Conservation (phyloP, 2,113 vertebrate genomes). For the Uria aalge region DNA sequence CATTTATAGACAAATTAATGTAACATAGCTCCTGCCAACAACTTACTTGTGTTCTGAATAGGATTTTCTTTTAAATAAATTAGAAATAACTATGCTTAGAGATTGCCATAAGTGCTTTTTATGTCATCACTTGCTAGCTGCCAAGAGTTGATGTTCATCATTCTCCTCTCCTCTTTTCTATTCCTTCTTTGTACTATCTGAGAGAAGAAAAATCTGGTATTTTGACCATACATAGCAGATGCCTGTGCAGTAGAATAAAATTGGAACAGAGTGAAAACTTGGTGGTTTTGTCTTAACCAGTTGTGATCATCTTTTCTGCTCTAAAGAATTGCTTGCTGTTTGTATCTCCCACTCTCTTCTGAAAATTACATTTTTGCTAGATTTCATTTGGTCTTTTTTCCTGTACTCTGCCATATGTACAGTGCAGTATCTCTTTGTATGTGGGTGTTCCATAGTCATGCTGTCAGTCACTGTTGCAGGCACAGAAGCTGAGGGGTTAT, state of each 20-base stretch:
- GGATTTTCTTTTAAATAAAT: slow-evolving; percentile 37
- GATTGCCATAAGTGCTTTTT: slow-evolving; percentile 31
- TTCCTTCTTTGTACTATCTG: neutral
- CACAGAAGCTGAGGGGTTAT: neutral
- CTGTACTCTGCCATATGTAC: neutral
- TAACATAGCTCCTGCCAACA: slow-evolving; percentile 4
- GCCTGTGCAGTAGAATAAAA: slow-evolving; percentile 13
- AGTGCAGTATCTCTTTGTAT: neutral
- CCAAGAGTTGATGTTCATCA: slow-evolving; percentile 14
- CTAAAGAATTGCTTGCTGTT: neutral
- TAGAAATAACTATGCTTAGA: slow-evolving; percentile 1
- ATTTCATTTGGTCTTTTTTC: neutral
- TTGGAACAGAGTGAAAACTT: neutral
- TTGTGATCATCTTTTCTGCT: neutral
- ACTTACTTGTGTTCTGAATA: neutral
- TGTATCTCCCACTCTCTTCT: neutral
- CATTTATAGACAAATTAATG: neutral
- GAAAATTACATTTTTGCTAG: neutral
- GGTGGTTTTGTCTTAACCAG: neutral
- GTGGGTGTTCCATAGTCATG: slow-evolving; percentile 30
- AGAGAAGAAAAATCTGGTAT: slow-evolving; percentile 17
- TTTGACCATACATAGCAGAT: neutral
- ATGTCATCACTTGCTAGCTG: neutral
- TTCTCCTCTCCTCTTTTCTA: neutral
- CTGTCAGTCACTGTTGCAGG: slow-evolving; percentile 45